Conservation (phyloP, 2,888 invertebrate species). For the Pyralis farinalis region DNA sequence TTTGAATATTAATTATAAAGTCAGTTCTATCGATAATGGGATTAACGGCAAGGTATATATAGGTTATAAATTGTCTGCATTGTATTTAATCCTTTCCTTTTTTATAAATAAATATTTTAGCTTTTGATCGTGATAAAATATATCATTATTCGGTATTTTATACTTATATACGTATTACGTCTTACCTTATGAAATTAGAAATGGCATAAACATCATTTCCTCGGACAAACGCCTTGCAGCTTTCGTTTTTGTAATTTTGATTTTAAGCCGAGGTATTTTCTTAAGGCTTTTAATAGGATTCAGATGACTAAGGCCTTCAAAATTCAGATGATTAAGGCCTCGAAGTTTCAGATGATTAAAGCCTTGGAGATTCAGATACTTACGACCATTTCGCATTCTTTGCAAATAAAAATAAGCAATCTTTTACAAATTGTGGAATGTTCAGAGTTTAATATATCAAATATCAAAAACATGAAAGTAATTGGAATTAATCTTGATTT, state of each 20-base stretch:
- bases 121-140: too few relatives aligned
- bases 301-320: constrained; percentile 1
- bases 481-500: too few relatives aligned
- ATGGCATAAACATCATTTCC: constrained; percentile 34
- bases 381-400: constrained; percentile 11
- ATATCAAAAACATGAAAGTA: constrained; percentile 20
- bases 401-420: constrained; percentile 9
- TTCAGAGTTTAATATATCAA: not conserved
- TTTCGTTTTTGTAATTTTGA: constrained; percentile 18
- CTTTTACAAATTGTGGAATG: constrained; percentile 10
- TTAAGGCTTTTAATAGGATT: constrained; percentile 13
- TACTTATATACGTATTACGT: too few relatives aligned
- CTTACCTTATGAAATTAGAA: constrained; percentile 30
- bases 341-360: too few relatives aligned
- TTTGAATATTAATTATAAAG: too few relatives aligned
- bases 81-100: too few relatives aligned
- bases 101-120: too few relatives aligned
- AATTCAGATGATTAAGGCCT: too few relatives aligned
- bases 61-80: too few relatives aligned
- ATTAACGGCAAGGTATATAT: too few relatives aligned
- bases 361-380: constrained; percentile 3
- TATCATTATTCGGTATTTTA: too few relatives aligned
- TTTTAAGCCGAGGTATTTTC: constrained; percentile 14
- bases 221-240: constrained; percentile 17
- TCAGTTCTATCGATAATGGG: too few relatives aligned